Percentiles rank a stretch among this genome's conserved stretches.
These are phyloP conservation scores for Arrhamphus sclerolepis DNA, from an alignment of 2,797 vertebrate species.

Conservation along the genomic window DNA sequence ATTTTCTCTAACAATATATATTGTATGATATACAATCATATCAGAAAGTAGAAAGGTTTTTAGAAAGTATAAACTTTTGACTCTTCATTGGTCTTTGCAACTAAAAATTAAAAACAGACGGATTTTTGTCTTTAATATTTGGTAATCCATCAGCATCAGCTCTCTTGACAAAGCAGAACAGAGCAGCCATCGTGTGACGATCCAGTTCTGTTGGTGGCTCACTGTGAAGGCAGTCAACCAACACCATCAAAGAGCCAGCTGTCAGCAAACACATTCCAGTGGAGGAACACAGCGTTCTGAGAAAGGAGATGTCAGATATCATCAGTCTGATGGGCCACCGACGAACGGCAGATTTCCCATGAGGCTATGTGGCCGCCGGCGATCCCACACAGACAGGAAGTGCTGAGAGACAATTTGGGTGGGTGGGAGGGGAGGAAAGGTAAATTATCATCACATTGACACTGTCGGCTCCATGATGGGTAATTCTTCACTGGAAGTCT, in stretches of 20 bases:
- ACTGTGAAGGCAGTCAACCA: not conserved
- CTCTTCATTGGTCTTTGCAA: too few species aligned
- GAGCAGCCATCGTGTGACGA: not conserved
- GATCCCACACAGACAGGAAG: constrained; percentile 41
- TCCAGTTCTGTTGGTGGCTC: not conserved
- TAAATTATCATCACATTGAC: constrained; percentile 6
- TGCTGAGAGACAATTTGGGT: constrained; percentile 19
- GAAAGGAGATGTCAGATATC: constrained; percentile 52
- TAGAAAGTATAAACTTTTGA: too few species aligned
- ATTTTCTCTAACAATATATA: too few species aligned
- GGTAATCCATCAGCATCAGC: too few species aligned
- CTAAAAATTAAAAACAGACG: too few species aligned
- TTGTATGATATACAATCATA: too few species aligned
- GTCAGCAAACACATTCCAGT: constrained; percentile 13
- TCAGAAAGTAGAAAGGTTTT: too few species aligned
- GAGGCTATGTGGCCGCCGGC: constrained; percentile 46
- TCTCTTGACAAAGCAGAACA: too few species aligned
- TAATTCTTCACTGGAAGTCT: not conserved
- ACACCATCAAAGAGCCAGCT: constrained; percentile 10
- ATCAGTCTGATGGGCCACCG: constrained; percentile 51
- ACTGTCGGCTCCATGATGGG: not conserved
- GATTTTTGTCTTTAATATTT: too few species aligned
- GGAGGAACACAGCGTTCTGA: constrained; percentile 20
- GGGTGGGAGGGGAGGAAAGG: constrained; percentile 8
- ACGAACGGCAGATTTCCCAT: constrained; percentile 39